Base-by-base conservation (phyloP, 2,888 invertebrate species). In the Fragum whitleyi region DNA sequence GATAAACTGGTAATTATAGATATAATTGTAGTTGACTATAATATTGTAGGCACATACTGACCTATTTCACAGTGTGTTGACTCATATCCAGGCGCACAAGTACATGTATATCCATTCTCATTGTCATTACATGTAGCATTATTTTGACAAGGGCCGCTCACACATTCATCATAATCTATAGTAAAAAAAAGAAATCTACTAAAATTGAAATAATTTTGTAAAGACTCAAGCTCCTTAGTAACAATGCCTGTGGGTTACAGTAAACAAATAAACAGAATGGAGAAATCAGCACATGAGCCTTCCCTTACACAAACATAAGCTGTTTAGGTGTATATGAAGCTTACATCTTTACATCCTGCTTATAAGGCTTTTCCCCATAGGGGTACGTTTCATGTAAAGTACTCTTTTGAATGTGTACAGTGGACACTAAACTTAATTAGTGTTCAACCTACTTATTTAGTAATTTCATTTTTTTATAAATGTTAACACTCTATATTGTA, bases 141-240 rank as follows among this genome's bases (percentile, higher is more conserved):
- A 26, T 65, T 65, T 42, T 65, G 39, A 65, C 65, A 65, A 5
- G 65, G 65, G 1, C 36, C 26, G 23, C 65, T 65, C 14, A 39
- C 65, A 42, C 65, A 65, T 42, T 65, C 65, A 42, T 65, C 42
- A 11, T 16, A 36, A 42, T 65, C 65, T 65, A 65, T 2, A 62
- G 36, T 39, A 39, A 9, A 39, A 9, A 39, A 39, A n/a, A n/a
- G n/a, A n/a, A n/a, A n/a, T n/a, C n/a, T n/a, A n/a, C n/a, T n/a
- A 42, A 42, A 42, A 42, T 11, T 16, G 11, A 42, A 16, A 42
- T 42, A 42, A 11, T 11, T 42, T 16, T 11, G 42, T 42, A 9
- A 42, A 42, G 9, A 42, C 16, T 42, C 42, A 42, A 11, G 42
- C 42, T 42, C 42, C 9, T 42, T 42, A 42, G 42, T 11, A 42